Base-by-base conservation (phyloP, 2,888 invertebrate genomes). In the Amblyjoppa proteus region DNA sequence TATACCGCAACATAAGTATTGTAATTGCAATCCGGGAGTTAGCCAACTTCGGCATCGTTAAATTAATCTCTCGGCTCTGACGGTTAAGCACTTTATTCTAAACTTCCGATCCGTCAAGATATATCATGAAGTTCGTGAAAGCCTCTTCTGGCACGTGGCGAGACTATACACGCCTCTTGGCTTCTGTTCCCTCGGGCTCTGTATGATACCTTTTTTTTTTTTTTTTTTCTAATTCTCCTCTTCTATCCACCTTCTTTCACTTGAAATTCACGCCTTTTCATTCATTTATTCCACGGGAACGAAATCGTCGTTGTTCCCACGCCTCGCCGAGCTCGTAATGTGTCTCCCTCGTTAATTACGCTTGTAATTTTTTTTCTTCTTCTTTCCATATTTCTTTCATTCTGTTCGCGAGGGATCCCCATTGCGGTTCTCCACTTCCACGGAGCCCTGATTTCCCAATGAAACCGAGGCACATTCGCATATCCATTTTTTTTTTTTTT, bases 251-350 rank as follows among this genome's bases (percentile, higher is more conserved):
- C 71, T 66, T 41, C 53, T 51, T 64, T 81, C 70, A 49, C 25
- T 66, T 74, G 76, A 73, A 61, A 76, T 87, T 86, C 81, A 78
- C 81, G 75, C 83, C 84, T 83, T 83, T 89, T 88, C 88, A 87
- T 88, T 87, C 86, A 87, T 88, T 88, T 84, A 85, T 87, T 88
- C 84, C 66, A 80, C 77, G 81, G 82, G 87, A 88, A 88, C 81
- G 77, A 86, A 89, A 87, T 85, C 56, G 64, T 76, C 70, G 9
- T 68, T 28, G 64, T 89, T 90, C 90, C 86, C 90, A 89, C 88
- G 88, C 41, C 78, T 76, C 69, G 73, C 28, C 79, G 69, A 69
- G 77, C 41, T 76, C 75, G 69, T 53, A 64, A 79, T 51, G 71
- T 85, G 74, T 81, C 84, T 76, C 83, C 74, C 75, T 84, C 76